Percentiles rank a stretch among this genome's conserved stretches.
These are phyloP conservation scores for Parapsyche elsis DNA, from an alignment of 1,140 invertebrate species.

Conservation along the genomic window DNA sequence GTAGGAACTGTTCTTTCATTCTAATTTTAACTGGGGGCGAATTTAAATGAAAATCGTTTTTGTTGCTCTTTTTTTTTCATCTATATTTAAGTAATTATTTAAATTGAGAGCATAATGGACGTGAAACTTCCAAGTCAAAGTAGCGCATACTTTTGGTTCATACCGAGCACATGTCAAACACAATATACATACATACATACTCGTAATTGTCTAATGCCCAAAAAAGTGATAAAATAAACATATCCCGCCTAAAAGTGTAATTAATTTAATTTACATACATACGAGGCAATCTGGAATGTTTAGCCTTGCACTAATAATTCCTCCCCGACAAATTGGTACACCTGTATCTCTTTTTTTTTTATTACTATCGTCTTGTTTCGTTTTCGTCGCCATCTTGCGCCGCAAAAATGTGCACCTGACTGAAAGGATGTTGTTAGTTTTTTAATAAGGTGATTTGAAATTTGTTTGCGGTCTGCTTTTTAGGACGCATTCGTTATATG, in stretches of 20 bases:
- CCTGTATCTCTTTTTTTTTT: conserved; percentile 35
- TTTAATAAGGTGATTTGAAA: conserved; percentile 55
- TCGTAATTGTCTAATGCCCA: too few species aligned
- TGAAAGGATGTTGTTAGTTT: conserved; percentile 53
- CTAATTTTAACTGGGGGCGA: not conserved
- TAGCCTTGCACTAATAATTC: not conserved
- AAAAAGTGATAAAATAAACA: too few species aligned
- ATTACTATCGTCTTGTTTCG: not conserved
- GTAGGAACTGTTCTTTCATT: not conserved
- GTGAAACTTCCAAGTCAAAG: too few species aligned
- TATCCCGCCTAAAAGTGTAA: too few species aligned
- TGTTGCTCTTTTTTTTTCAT: too few species aligned
- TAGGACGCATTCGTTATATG: not conserved
- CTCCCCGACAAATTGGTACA: conserved; percentile 9
- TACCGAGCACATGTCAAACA: too few species aligned
- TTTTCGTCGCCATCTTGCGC: conserved; percentile 35
- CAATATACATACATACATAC: too few species aligned
- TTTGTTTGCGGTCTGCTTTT: conserved; percentile 47
- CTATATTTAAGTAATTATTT: too few species aligned
- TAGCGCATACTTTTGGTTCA: too few species aligned
- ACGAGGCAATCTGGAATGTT: not conserved
- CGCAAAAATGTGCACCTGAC: conserved; percentile 55
- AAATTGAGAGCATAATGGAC: too few species aligned
- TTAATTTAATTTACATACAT: too few species aligned
- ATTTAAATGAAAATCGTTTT: too few species aligned